Conservation (phyloP, 1,140 invertebrate genomes). For the Palaemon carinicauda region DNA sequence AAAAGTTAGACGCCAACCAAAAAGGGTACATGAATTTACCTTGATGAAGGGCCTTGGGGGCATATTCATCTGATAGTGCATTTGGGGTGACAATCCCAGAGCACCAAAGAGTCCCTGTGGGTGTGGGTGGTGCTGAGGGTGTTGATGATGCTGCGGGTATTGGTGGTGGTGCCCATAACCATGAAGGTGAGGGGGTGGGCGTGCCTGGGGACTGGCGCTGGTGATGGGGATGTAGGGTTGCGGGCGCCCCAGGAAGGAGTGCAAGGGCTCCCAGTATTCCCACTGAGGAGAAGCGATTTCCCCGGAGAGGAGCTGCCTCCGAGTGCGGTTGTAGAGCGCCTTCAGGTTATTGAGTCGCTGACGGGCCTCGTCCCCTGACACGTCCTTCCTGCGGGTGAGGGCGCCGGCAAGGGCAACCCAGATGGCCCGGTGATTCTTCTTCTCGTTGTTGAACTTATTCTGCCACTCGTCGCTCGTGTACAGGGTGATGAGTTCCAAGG, state of each 20-base stretch:
- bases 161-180: conserved; percentile 27
- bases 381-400: conserved; percentile 55
- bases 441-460: conserved; percentile 58
- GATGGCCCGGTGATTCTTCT: conserved; percentile 60
- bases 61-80: not conserved
- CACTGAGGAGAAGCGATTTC: conserved; percentile 58
- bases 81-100: conserved; percentile 15
- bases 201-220: conserved; percentile 11
- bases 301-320: conserved; percentile 57
- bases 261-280: conserved; percentile 59
- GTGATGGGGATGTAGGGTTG: conserved; percentile 55
- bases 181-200: conserved; percentile 1
- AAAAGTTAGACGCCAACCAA: no score
- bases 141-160: conserved; percentile 19
- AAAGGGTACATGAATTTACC: not conserved
- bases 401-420: conserved; percentile 55
- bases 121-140: conserved; percentile 14
- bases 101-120: conserved; percentile 40
- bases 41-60: conserved; percentile 13
- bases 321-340: conserved; percentile 58
- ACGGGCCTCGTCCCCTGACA: conserved; percentile 58
- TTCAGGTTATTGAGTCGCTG: conserved; percentile 59
- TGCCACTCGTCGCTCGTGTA: conserved; percentile 60
- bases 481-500: conserved; percentile 53
- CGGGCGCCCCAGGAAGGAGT: conserved; percentile 53